These are phyloP conservation scores for Luehdorfia chinensis DNA, from an alignment of 1,140 invertebrate genomes.

Conservation along the genomic window DNA sequence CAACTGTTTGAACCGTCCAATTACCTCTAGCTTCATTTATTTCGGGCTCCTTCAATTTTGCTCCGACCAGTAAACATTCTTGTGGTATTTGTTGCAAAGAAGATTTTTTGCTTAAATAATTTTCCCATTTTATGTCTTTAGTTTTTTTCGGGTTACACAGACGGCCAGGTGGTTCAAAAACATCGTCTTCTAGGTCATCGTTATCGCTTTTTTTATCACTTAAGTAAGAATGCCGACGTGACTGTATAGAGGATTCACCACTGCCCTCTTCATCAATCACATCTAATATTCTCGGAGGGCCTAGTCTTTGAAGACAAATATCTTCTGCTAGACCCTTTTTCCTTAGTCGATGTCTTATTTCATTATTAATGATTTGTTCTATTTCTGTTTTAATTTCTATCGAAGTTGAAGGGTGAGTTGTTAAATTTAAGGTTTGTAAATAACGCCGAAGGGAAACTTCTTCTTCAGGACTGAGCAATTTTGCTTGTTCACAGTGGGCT, in stretches of 20 bases:
- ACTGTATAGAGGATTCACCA: constrained; percentile 74
- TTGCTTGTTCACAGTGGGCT: constrained; percentile 54
- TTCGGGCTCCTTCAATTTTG: constrained; percentile 70
- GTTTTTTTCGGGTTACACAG: constrained; percentile 20
- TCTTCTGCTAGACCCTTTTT: constrained; percentile 79
- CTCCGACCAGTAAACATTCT: constrained; percentile 65
- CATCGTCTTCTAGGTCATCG: constrained; percentile 73
- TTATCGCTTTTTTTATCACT: constrained; percentile 64
- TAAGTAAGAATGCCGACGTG: constrained; percentile 64
- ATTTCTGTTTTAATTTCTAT: constrained; percentile 64
- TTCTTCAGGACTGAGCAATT: constrained; percentile 61
- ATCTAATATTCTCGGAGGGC: constrained; percentile 79
- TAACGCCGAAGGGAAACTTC: constrained; percentile 74
- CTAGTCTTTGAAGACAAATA: constrained; percentile 72
- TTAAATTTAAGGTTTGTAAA: constrained; percentile 79
- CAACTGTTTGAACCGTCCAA: constrained; percentile 64
- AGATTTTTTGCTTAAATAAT: constrained; percentile 26
- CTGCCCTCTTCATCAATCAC: constrained; percentile 84
- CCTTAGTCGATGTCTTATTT: constrained; percentile 67
- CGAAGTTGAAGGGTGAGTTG: constrained; percentile 47
- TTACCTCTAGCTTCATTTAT: constrained; percentile 67
- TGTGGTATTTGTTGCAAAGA: constrained; percentile 53
- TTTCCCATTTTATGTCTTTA: constrained; percentile 27
- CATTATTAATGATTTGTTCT: constrained; percentile 60
- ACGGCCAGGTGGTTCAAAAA: constrained; percentile 51